A percentile compares a stretch with the other conserved stretches of the same genome.
phyloP scores from a whole-genome alignment of 2,888 invertebrate genomes.

The Pristionchus maxplancki region DNA sequence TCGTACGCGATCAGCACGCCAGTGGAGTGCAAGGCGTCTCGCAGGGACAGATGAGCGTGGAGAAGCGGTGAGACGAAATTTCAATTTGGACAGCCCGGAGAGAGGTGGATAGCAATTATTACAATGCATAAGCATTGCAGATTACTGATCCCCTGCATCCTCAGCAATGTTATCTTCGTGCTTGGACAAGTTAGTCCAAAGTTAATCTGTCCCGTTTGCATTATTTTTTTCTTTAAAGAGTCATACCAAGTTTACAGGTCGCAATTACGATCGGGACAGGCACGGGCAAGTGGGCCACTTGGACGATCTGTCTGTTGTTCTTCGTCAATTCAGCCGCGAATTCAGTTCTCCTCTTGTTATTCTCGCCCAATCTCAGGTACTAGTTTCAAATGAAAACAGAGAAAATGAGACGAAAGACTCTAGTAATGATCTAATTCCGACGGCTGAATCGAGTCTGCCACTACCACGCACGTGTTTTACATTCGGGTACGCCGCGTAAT shows the following conservation, averaged over 20 bases:
- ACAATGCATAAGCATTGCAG: too few species aligned
- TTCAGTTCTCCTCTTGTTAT: neutral
- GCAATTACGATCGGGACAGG: conserved; percentile 32
- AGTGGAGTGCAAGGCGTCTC: conserved; percentile 18
- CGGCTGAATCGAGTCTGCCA: neutral
- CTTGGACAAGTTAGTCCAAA: conserved; percentile 9
- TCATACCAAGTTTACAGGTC: neutral
- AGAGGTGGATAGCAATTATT: too few species aligned
- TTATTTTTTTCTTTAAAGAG: too few species aligned
- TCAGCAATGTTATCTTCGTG: conserved; percentile 34
- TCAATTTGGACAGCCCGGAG: too few species aligned
- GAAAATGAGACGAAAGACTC: too few species aligned
- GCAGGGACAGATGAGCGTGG: conserved; percentile 23
- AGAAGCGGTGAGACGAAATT: conserved; percentile 3
- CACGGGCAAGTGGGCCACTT: conserved; percentile 42
- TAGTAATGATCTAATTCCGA: neutral
- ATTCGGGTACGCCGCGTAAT: neutral
- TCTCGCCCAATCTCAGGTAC: conserved; percentile 37
- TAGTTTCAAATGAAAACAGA: neutral
- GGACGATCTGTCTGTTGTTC: conserved; percentile 21
- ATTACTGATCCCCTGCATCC: conserved; percentile 37
- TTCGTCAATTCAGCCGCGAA: conserved; percentile 39
- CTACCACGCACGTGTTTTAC: neutral
- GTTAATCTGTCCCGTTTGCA: too few species aligned
- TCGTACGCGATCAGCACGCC: neutral